A percentile compares a stretch with the other conserved stretches of the same genome.
phyloP scores from a whole-genome alignment of 2,797 vertebrate species.

The Pipistrellus pipistrellus region DNA sequence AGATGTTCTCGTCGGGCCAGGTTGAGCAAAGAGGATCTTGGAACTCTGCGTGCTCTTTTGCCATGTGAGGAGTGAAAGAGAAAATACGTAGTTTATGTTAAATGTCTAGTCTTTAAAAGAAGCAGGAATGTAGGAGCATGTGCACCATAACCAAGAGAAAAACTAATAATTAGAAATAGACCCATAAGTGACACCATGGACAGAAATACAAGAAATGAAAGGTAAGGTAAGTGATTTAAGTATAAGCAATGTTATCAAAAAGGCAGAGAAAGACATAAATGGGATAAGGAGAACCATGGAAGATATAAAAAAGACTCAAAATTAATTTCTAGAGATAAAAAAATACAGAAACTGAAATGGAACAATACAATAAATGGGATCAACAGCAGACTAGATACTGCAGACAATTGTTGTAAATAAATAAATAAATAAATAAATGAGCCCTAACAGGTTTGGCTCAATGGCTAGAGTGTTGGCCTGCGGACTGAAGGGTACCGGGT shows the following conservation, averaged over 20 bases:
- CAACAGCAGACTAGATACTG: neutral
- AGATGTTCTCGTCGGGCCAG: neutral
- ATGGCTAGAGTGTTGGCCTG: no score
- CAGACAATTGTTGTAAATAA: neutral
- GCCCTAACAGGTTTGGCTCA: no score
- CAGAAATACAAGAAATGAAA: neutral
- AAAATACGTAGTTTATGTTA: neutral
- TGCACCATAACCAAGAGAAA: neutral
- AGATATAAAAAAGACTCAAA: neutral
- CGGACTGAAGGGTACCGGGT: no score
- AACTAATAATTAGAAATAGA: neutral
- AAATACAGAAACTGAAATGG: neutral
- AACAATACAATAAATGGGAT: neutral
- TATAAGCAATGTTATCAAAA: neutral
- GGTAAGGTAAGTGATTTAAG: accelerated
- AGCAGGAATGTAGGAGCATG: neutral
- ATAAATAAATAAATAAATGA: no score
- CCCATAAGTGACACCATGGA: no score
- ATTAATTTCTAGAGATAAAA: neutral
- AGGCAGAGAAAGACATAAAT: neutral
- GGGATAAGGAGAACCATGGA: neutral
- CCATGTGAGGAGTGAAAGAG: neutral
- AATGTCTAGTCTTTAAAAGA: neutral
- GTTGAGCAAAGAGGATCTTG: accelerated
- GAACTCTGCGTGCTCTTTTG: neutral